Evolutionary conservation across 2,888 invertebrate species (phyloP), one percentile per base, ranked within the genome.

Genomic region (Agrochola circellaris): DNA sequence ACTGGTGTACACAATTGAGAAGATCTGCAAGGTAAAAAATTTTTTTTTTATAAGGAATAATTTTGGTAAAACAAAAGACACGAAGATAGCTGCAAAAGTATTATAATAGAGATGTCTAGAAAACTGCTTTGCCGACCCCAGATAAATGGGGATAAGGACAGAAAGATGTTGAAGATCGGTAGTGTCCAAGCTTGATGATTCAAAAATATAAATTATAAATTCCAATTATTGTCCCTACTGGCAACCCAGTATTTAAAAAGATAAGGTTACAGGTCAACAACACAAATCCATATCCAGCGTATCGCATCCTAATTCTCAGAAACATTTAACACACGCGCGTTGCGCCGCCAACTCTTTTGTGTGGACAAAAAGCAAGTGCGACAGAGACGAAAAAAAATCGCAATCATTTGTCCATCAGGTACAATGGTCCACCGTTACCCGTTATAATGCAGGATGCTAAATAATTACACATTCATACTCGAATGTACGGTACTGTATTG

Each of bases 401-500:
- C 94, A 95, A 95, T 95, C 95, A 95, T 95, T 95, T 95, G 94
- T 93, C 93, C 95, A 94, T 95, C 95, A 94, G 90, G 88, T 90
- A 95, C 95, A 95, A 95, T 95, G 94, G 91, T 81, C 82, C 85
- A 93, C 94, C 94, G 95, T 94, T 94, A 95, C 87, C 92, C 89
- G 89, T 88, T 91, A 93, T 93, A 92, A 93, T 92, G 93, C 94
- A 94, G 94, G 93, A 94, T 93, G 94, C 91, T 91, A 93, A 94
- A 95, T 95, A 95, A 95, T 95, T 94, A 95, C 91, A 94, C 93
- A 93, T 94, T 94, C 92, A 91, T 93, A 93, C 93, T 91, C 91
- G 91, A 93, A 92, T 89, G 78, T 89, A 88, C 87, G 69, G 87
- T 88, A 87, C 85, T 87, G 89, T 87, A 87, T 88, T 88, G 87